Conservation (phyloP, 2,113 vertebrate genomes). For the Rattus rattus region DNA sequence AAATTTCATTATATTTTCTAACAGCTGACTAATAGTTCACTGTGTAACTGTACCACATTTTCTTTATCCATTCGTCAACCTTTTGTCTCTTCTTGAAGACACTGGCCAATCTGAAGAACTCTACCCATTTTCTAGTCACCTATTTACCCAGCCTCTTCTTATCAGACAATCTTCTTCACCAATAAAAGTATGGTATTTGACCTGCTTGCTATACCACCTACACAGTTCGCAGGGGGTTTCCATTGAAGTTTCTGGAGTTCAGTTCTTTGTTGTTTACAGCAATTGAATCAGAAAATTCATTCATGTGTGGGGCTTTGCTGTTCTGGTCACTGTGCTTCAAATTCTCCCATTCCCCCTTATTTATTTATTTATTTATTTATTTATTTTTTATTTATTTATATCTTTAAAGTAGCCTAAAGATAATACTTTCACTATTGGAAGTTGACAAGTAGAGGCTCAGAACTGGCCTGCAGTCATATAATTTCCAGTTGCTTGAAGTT, state of each 20-base stretch:
- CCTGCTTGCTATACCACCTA: neutral
- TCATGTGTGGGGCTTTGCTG: neutral
- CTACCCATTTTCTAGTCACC: slow-evolving; percentile 68
- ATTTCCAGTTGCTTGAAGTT: slow-evolving; percentile 41
- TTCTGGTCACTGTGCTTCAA: neutral
- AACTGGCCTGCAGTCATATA: slow-evolving; percentile 48
- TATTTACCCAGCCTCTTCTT: neutral
- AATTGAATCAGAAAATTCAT: neutral
- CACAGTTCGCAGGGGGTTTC: neutral
- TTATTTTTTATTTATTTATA: neutral
- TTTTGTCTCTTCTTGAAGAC: slow-evolving; percentile 83
- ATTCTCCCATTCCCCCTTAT: neutral
- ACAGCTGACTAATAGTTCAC: neutral
- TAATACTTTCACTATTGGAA: slow-evolving; percentile 65
- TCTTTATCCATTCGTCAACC: slow-evolving; percentile 59
- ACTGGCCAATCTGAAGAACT: slow-evolving; percentile 58
- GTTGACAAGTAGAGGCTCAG: neutral
- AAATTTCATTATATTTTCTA: neutral
- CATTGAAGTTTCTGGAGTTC: rapidly evolving
- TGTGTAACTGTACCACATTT: neutral
- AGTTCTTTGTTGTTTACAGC: neutral
- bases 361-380: too few species aligned
- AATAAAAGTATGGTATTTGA: neutral
- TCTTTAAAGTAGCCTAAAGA: slow-evolving; percentile 51
- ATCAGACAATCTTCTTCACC: neutral